Evolutionary conservation across 2,113 vertebrate species (phyloP).

Genomic region (Polypterus bichir): DNA sequence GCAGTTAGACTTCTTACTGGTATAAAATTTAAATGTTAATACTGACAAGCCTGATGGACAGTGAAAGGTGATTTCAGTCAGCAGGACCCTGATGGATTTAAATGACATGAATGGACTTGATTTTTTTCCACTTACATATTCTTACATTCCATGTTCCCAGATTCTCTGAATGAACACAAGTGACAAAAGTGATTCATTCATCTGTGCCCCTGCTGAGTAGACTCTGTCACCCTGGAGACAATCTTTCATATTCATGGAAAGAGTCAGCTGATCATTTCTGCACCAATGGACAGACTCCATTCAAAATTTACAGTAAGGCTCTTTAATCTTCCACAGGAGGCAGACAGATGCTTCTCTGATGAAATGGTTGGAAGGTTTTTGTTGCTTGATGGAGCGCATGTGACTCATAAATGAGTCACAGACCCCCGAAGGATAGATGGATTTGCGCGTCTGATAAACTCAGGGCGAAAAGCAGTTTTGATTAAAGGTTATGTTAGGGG

Average conservation of each 20-base stretch:
- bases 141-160: no score
- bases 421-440: slow-evolving; percentile 3
- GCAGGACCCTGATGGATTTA: no score
- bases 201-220: slow-evolving; percentile 12
- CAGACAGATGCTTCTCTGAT: slow-evolving; percentile 13
- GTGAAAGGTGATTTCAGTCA: no score
- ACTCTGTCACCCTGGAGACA: slow-evolving; percentile 17
- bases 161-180: slow-evolving; percentile 9
- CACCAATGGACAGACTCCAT: slow-evolving; percentile 31
- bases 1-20: no score
- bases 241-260: slow-evolving; percentile 26
- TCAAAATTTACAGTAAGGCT: slow-evolving; percentile 18
- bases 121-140: no score
- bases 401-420: slow-evolving; percentile 33
- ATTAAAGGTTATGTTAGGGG: slow-evolving; percentile 4
- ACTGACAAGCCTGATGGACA: no score
- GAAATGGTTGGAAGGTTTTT: background rate
- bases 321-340: slow-evolving; percentile 4
- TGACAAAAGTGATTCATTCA: slow-evolving; percentile 3
- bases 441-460: slow-evolving; percentile 2
- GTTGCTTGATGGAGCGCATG: slow-evolving; percentile 4
- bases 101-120: no score
- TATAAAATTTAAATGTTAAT: no score
- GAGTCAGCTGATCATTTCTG: slow-evolving; percentile 27
- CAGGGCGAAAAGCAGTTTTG: background rate